Conservation (phyloP, 2,888 invertebrate genomes). For the Osmoderma eremita region DNA sequence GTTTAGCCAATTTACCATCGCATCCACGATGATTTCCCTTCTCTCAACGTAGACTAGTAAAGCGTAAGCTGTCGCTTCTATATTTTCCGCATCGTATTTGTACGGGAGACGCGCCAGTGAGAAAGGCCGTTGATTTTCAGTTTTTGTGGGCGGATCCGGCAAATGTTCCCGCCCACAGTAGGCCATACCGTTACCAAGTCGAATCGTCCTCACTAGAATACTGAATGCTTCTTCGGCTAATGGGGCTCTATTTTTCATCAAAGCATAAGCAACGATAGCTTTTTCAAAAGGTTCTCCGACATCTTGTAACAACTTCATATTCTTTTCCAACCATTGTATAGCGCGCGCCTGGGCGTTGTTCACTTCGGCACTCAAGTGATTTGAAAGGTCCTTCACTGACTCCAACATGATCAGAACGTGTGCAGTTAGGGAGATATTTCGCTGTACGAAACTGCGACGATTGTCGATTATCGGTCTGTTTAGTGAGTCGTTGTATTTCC, state of each 20-base stretch:
- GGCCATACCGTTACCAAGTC: conserved; percentile 76
- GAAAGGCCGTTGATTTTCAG: conserved; percentile 93
- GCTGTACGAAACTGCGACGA: conserved; percentile 65
- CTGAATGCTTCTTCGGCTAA: conserved; percentile 84
- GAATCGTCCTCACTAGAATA: conserved; percentile 73
- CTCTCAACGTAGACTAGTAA: conserved; percentile 87
- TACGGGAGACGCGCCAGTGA: conserved; percentile 87
- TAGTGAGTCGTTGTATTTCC: conserved; percentile 84
- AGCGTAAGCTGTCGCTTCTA: conserved; percentile 93
- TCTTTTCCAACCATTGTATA: conserved; percentile 82
- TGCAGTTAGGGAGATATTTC: conserved; percentile 91
- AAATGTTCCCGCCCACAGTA: conserved; percentile 87
- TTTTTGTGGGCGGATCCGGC: conserved; percentile 83
- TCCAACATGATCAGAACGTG: conserved; percentile 91
- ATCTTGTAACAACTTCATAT: conserved; percentile 78
- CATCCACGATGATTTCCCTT: conserved; percentile 82
- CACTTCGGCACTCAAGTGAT: conserved; percentile 79
- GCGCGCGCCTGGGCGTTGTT: conserved; percentile 80
- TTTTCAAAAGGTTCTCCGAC: conserved; percentile 84
- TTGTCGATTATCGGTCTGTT: conserved; percentile 66
- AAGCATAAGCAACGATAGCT: conserved; percentile 89
- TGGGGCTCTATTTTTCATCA: conserved; percentile 85
- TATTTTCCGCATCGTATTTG: conserved; percentile 88
- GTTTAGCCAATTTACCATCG: conserved; percentile 91
- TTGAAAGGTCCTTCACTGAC: conserved; percentile 80